phyloP scores from a whole-genome alignment of 2,888 invertebrate species.

The Lochmaea capreae region DNA sequence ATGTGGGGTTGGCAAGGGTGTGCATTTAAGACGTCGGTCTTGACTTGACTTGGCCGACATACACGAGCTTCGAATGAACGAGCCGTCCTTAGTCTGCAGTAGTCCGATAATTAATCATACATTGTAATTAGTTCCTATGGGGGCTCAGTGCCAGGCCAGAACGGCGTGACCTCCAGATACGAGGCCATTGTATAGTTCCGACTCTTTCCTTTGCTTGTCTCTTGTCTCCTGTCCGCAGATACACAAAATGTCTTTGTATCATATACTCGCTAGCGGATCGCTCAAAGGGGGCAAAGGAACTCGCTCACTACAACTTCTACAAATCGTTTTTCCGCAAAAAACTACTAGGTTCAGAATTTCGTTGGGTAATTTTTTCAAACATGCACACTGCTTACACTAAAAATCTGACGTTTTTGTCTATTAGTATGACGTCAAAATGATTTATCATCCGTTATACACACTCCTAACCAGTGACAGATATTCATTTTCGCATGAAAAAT shows the following conservation, averaged over 20 bases:
- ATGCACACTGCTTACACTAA: too few species aligned
- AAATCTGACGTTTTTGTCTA: too few species aligned
- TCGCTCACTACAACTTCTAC: neutral
- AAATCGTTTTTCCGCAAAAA: neutral
- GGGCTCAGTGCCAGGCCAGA: constrained; percentile 44
- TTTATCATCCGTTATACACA: too few species aligned
- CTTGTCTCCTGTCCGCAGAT: constrained; percentile 41
- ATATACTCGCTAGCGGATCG: constrained; percentile 4
- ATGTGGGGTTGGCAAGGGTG: constrained; percentile 63
- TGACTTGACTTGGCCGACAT: constrained; percentile 58
- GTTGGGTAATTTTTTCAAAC: too few species aligned
- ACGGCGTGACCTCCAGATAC: constrained; percentile 40
- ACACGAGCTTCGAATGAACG: constrained; percentile 51
- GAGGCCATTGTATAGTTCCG: constrained; percentile 34
- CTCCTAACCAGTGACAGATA: too few species aligned
- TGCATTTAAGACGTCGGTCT: constrained; percentile 63
- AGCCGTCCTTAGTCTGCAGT: constrained; percentile 62
- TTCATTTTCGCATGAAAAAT: too few species aligned
- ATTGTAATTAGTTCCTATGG: constrained; percentile 66
- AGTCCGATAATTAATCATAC: constrained; percentile 67
- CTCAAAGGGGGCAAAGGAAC: neutral
- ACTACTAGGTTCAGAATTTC: neutral
- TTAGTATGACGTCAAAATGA: too few species aligned
- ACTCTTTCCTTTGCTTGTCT: constrained; percentile 35
- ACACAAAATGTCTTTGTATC: constrained; percentile 48